Base-by-base conservation (phyloP, 1,140 invertebrate genomes). In the Drosophila serrata region DNA sequence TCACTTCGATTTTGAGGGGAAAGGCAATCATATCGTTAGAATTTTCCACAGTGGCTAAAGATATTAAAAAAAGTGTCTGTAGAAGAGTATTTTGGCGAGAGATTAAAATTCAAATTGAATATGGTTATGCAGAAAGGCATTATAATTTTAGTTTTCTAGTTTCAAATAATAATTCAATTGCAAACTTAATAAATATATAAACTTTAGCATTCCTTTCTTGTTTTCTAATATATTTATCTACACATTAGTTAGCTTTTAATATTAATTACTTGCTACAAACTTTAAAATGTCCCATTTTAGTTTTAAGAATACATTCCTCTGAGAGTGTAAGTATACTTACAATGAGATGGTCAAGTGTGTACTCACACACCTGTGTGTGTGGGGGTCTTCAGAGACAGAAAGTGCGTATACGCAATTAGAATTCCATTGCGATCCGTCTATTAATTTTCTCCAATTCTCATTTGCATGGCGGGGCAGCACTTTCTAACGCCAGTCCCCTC, bases 321-420 rank as follows among this genome's bases (percentile, higher is more conserved):
- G 6, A 0, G 9, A 49, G n/a, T 49, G 48, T 49, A 17, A n/a
- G 15, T n/a, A 29, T 11, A n/a, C n/a, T 11, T 17, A 17, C 29
- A 33, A 29, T 33, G 17, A 11, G 48, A 22, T 53, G 49, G 31
- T 19, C 27, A 31, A 17, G 24, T 11, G 46, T 17, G 24, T 48
- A 8, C 46, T 49, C 29, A 33, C 46, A 24, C 29, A 51, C 29
- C 31, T 53, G 31, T 53, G 31, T n/a, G 24, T n/a, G 31, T n/a
- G 24, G 11, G 8, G 22, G 2, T 13, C 45, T n/a, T 4, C 15
- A 17, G 24, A 67, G 53, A n/a, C 73, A 53, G 62, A 77, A 68
- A 77, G 74, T 77, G 61, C 65, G 67, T 78, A 62, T 33, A 70
- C 51, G 53, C 64, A 63, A 78, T 78, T 78, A 78, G 75, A 78